phyloP scores from a whole-genome alignment of 2,113 vertebrate genomes.

The Colius striatus region DNA sequence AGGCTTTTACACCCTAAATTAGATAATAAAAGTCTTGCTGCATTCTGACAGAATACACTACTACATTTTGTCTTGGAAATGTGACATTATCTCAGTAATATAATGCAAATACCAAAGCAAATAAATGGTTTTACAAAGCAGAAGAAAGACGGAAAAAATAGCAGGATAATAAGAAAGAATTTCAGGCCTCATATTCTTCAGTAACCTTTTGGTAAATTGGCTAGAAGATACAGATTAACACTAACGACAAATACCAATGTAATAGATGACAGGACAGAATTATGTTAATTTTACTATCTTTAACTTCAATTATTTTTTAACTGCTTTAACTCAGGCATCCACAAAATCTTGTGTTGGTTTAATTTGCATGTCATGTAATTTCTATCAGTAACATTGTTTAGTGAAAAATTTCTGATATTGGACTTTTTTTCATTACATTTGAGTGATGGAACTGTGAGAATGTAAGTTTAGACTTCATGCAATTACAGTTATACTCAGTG shows the following conservation, averaged over 20 bases:
- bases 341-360: background rate
- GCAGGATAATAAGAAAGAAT: background rate
- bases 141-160: background rate
- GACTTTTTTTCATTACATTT: background rate
- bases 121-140: slow-evolving; percentile 12
- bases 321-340: background rate
- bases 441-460: background rate
- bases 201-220: background rate
- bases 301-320: background rate
- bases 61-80: background rate
- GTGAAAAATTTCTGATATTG: background rate
- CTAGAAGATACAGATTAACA: background rate
- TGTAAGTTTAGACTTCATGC: background rate
- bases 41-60: background rate
- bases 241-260: background rate
- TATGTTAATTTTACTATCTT: background rate
- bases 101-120: slow-evolving; percentile 28
- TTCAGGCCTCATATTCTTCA: background rate
- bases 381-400: background rate
- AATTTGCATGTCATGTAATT: background rate
- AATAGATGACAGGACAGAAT: background rate
- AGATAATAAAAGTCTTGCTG: slow-evolving; percentile 13
- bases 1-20: background rate
- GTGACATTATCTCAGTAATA: slow-evolving; percentile 13
- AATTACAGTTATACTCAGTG: background rate